phyloP scores from a whole-genome alignment of 1,140 invertebrate species.

The Ceratoteleas bidentatus region DNA sequence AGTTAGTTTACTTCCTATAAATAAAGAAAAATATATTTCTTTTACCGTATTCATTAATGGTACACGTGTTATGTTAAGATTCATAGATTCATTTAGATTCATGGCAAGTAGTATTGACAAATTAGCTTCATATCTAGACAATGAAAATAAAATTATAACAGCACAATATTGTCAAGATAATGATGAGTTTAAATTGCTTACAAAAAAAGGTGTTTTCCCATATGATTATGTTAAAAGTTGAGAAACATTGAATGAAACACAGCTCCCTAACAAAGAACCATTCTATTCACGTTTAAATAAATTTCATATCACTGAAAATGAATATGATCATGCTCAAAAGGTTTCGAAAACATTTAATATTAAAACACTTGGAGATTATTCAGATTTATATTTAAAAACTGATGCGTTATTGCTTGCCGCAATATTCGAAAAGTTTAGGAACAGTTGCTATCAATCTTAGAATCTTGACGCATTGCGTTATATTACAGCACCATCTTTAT shows the following conservation, averaged over 20 bases:
- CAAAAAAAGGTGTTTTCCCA: neutral
- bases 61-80: neutral
- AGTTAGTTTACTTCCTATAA: too few species aligned
- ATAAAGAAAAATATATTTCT: conserved; percentile 1
- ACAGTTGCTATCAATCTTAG: too few species aligned
- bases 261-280: neutral
- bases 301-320: neutral
- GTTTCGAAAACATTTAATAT: neutral
- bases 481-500: neutral
- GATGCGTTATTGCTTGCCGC: too few species aligned
- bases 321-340: neutral
- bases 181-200: conserved; percentile 1
- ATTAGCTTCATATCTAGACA: neutral
- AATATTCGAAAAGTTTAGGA: too few species aligned
- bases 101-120: neutral
- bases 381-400: too few species aligned
- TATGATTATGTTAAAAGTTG: neutral
- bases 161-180: too few species aligned
- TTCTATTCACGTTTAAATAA: neutral
- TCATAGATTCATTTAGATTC: neutral
- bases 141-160: conserved; percentile 5
- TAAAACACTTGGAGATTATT: neutral
- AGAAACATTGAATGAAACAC: neutral
- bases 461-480: neutral
- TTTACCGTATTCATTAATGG: neutral